Base-by-base conservation (phyloP, 1,140 invertebrate genomes). In the Schmidtea mediterranea region DNA sequence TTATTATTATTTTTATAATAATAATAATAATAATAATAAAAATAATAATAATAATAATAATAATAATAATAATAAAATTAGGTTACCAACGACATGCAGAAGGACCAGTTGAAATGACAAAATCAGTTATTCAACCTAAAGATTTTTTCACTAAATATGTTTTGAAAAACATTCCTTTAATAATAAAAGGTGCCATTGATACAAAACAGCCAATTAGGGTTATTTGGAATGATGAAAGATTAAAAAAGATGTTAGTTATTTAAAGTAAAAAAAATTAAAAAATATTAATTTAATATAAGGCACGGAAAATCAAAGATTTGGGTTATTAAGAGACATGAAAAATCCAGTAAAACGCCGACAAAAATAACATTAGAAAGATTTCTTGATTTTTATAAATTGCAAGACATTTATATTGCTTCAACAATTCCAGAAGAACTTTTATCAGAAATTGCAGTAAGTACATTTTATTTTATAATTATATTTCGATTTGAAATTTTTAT, bases 331-430 rank as follows among this genome's bases (percentile, higher is more conserved):
- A 60, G 58, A 51, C 57, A 50, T 16, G 51, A 50, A 48, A 18
- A 24, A n/a, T 38, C 45, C 12, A 43, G 45, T 52, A 45, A 46
- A 52, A 46, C 46, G 48, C 12, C 38, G 0, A 46, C 54, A 21
- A 49, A 55, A 26, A 59, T 63, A 58, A 57, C 55, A 40, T 51
- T 65, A 18, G 58, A 58, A 36, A 58, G 59, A 41, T 66, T 66
- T 49, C 51, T 66, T 5, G 40, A 55, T 24, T 56, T 62, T 12
- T 66, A 63, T 50, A 54, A 56, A 54, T 58, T 59, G 21, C 62
- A 65, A 26, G 58, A 65, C 38, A 62, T 59, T 58, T 66, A 64
- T 53, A 43, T 66, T 19, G 49, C 59, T 2, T 56, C 51, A 13
- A 56, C 54, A 9, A 51, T 65, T 8, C 64, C 63, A 18, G 37